Percentiles rank a stretch among this genome's conserved stretches.
Conservation (phyloP, 2,797 vertebrate genomes). For the Falco concolor region DNA sequence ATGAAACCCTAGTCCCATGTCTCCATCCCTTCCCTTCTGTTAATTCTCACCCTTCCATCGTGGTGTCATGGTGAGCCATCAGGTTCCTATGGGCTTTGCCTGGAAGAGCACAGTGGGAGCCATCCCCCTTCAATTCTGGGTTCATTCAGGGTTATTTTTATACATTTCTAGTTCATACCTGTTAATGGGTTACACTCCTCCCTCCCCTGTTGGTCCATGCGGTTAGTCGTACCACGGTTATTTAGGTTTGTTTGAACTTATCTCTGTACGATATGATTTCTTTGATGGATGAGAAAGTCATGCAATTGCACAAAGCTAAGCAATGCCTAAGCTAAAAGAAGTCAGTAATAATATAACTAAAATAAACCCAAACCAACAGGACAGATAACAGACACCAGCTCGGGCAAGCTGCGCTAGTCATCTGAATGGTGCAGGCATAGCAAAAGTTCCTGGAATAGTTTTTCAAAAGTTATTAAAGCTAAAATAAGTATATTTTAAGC, state of each 20-base stretch:
- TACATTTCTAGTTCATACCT: neutral
- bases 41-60: neutral
- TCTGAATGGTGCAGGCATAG: neutral
- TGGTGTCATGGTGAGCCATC: accelerated
- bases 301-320: neutral
- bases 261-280: neutral
- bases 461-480: neutral
- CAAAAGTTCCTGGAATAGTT: neutral
- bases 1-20: accelerated
- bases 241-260: neutral
- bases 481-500: neutral
- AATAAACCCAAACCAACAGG: neutral
- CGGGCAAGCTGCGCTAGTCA: accelerated
- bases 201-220: neutral
- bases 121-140: neutral
- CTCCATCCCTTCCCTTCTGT: neutral
- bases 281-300: neutral
- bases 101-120: neutral
- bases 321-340: neutral
- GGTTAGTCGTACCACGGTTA: neutral
- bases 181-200: neutral
- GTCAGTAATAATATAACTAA: neutral
- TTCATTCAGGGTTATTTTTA: neutral
- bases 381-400: neutral
- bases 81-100: neutral